These are phyloP conservation scores for Philopedon plagiatum DNA, from an alignment of 2,888 invertebrate genomes.

Conservation along the genomic window DNA sequence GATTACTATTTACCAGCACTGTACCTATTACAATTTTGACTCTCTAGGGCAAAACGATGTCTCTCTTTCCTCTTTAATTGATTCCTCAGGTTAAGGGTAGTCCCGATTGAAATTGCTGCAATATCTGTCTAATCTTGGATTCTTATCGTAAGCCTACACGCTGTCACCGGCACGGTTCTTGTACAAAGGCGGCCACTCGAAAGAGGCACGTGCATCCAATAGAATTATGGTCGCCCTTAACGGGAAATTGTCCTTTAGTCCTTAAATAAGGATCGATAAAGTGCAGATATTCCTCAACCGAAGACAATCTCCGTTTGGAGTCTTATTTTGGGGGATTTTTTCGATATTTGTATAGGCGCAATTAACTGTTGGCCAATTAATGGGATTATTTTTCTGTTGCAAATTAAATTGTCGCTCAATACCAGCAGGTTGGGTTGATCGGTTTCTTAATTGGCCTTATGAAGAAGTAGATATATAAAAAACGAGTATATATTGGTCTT, in stretches of 20 bases:
- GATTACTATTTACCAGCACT: too few species aligned
- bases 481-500: too few species aligned
- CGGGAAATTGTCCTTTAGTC: conserved; percentile 53
- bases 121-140: background rate
- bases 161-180: conserved; percentile 41
- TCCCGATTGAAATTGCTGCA: background rate
- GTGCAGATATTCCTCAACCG: conserved; percentile 61
- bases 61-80: too few species aligned
- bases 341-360: background rate
- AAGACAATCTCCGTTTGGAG: conserved; percentile 55
- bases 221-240: conserved; percentile 48
- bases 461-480: too few species aligned
- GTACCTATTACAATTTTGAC: too few species aligned
- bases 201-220: conserved; percentile 48
- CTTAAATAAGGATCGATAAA: conserved; percentile 62
- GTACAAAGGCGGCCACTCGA: conserved; percentile 40
- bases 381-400: too few species aligned
- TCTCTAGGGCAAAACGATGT: too few species aligned
- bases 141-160: conserved; percentile 3
- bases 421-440: too few species aligned
- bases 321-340: conserved; percentile 21
- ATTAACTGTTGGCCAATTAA: background rate
- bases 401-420: too few species aligned
- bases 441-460: too few species aligned
- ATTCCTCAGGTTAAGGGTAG: too few species aligned